Percentiles rank a stretch among this genome's conserved stretches.
These are phyloP conservation scores for Cisticola juncidis DNA, from an alignment of 2,113 vertebrate species.

Conservation along the genomic window DNA sequence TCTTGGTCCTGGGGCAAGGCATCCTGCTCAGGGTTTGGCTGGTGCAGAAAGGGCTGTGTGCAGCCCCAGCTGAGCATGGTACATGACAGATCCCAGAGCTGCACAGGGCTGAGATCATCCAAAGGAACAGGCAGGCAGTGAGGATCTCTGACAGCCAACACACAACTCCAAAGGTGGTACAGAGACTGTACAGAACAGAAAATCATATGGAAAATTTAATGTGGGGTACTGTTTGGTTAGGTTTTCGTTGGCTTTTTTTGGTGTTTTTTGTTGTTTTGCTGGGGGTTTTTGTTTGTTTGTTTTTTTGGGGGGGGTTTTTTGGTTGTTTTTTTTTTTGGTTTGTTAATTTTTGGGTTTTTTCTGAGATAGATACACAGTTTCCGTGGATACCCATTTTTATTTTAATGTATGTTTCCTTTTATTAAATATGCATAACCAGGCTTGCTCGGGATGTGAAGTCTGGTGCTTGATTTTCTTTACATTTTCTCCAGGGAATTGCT, in stretches of 20 bases:
- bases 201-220: not conserved
- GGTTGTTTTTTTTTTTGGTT: no score
- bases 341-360: not conserved
- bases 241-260: not conserved
- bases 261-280: not conserved
- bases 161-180: not conserved
- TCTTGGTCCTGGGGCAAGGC: not conserved
- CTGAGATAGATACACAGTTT: slow-evolving; percentile 30
- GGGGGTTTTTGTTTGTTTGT: not conserved
- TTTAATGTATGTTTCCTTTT: slow-evolving; percentile 48
- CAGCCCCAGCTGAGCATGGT: not conserved
- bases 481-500: slow-evolving; percentile 58
- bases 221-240: not conserved
- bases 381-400: slow-evolving; percentile 62
- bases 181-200: not conserved
- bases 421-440: slow-evolving; percentile 69
- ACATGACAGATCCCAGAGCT: not conserved
- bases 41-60: not conserved
- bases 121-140: not conserved
- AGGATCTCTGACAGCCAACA: not conserved
- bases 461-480: slow-evolving; percentile 60
- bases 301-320: not conserved
- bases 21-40: not conserved
- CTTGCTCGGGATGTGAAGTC: slow-evolving; percentile 29
- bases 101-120: not conserved